Percentiles rank a stretch among this genome's conserved stretches.
phyloP scores from a whole-genome alignment of 2,888 invertebrate species.

The Nomada ferruginata region DNA sequence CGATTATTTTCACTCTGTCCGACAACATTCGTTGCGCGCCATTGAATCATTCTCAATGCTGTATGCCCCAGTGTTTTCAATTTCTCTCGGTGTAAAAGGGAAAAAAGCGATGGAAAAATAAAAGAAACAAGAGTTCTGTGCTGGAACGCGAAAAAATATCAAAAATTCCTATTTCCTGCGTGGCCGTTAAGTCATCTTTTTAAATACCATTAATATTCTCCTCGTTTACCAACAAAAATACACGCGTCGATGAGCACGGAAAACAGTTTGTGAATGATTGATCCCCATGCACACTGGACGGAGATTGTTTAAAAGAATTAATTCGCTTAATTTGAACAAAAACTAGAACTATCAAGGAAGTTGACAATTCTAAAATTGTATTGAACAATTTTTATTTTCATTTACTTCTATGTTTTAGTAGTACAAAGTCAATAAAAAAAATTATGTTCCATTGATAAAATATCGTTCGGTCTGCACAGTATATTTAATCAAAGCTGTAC shows the following conservation, averaged over 20 bases:
- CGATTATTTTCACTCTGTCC: background rate
- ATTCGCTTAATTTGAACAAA: too few species aligned
- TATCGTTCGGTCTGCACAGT: too few species aligned
- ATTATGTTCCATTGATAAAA: too few species aligned
- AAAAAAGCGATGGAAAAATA: background rate
- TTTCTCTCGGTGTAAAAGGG: too few species aligned
- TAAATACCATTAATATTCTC: conserved; percentile 43
- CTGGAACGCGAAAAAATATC: background rate
- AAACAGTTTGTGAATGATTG: conserved; percentile 14
- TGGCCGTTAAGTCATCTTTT: conserved; percentile 16
- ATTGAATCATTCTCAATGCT: conserved; percentile 27
- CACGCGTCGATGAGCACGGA: background rate
- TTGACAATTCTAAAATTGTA: too few species aligned
- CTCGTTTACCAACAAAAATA: conserved; percentile 17
- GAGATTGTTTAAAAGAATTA: too few species aligned
- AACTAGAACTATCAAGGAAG: too few species aligned
- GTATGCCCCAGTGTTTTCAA: too few species aligned
- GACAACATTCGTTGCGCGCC: background rate
- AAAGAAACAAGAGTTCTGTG: background rate
- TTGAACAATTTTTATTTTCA: too few species aligned
- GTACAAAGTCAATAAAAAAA: too few species aligned
- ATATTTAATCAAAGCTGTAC: too few species aligned
- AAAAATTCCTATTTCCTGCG: conserved; percentile 43
- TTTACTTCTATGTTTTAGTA: too few species aligned
- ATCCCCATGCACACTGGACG: background rate